Conservation (phyloP, 2,888 invertebrate genomes). For the Epistrophella euchroma region DNA sequence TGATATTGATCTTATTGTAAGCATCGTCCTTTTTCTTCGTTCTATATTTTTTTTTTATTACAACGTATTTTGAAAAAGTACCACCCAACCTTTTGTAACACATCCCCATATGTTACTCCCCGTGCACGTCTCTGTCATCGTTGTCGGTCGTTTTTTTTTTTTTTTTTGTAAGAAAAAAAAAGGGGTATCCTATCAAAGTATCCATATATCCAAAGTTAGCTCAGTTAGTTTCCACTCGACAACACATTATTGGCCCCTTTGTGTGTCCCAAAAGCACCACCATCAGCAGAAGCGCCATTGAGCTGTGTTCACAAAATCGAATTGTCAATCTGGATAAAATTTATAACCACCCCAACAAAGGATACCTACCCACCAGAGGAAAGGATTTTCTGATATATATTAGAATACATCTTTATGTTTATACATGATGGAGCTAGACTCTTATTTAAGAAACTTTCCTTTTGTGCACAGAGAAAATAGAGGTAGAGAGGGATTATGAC, state of each 20-base stretch:
- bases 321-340: conserved; percentile 74
- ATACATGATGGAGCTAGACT: conserved; percentile 1
- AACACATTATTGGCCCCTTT: conserved; percentile 71
- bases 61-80: background rate
- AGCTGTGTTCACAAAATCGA: conserved; percentile 75
- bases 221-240: conserved; percentile 74
- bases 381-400: conserved; percentile 43
- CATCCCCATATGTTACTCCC: conserved; percentile 47
- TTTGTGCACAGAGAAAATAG: conserved; percentile 7
- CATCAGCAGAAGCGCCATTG: conserved; percentile 66
- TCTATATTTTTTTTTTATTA: conserved; percentile 22
- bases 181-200: conserved; percentile 35
- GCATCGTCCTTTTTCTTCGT: conserved; percentile 16
- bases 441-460: conserved; percentile 36
- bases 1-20: conserved; percentile 59
- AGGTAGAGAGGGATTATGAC: background rate
- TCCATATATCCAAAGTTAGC: conserved; percentile 51
- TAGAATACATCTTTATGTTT: background rate
- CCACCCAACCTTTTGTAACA: conserved; percentile 31
- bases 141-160: background rate
- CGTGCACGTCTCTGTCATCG: background rate
- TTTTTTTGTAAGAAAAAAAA: background rate
- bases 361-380: conserved; percentile 23
- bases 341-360: conserved; percentile 69
- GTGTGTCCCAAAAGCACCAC: conserved; percentile 49